Conservation (phyloP, 2,888 invertebrate genomes). For the Drosophila mettleri region DNA sequence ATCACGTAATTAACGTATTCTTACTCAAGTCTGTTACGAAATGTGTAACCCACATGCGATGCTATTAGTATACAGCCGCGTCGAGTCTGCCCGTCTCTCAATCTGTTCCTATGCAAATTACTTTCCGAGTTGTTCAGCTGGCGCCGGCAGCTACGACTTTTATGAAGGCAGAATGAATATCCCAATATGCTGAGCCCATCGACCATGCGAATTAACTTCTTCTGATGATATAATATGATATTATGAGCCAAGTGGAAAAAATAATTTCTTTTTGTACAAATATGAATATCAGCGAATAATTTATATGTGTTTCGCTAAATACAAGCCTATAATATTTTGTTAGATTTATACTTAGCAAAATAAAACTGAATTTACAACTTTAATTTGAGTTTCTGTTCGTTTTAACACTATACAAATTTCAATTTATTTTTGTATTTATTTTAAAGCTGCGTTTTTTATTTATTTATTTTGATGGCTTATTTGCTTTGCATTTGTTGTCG, state of each 20-base stretch:
- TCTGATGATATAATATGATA: too few relatives aligned
- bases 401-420: neutral
- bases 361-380: neutral
- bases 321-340: neutral
- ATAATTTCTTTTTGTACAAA: too few relatives aligned
- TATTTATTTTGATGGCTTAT: constrained; percentile 12
- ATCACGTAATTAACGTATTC: neutral
- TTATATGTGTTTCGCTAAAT: too few relatives aligned
- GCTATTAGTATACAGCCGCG: neutral
- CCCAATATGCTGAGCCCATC: neutral
- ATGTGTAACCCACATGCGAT: neutral
- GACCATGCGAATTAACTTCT: too few relatives aligned
- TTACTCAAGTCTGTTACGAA: neutral
- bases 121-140: neutral
- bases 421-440: neutral
- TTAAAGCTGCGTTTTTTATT: constrained; percentile 10
- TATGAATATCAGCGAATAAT: too few relatives aligned
- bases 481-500: neutral
- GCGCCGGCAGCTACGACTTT: too few relatives aligned
- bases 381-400: too few relatives aligned
- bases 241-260: too few relatives aligned
- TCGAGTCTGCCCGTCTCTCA: neutral
- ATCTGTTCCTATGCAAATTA: constrained; percentile 1
- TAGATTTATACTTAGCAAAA: neutral
- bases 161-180: too few relatives aligned